Evolutionary conservation across 2,888 invertebrate species (phyloP), one percentile per base, ranked within the genome.

Genomic region (Lasioglossum morio): DNA sequence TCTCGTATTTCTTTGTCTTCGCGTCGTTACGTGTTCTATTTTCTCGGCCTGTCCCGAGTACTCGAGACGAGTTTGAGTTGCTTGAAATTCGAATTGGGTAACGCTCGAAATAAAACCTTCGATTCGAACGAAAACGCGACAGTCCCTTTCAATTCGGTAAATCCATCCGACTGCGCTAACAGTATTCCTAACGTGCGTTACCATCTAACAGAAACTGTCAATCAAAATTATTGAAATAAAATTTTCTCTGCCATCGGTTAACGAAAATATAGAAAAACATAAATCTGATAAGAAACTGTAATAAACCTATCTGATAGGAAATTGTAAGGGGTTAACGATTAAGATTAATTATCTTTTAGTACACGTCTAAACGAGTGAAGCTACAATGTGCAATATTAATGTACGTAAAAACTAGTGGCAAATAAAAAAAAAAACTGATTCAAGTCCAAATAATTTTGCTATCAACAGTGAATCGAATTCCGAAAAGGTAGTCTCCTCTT

Each of bases 1-100:
- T 81, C 80, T 88, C 85, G 79, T 79, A 70, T 86, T 87, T 89
- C 88, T 89, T 88, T 89, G 91, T 91, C 88, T 86, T 69, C 74
- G 30, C 76, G 66, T n/a, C 75, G 76, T 79, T 81, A 60, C 81
- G 27, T 70, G 34, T 60, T 78, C 57, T 75, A 60, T 79, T 27
- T 76, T 63, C 66, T 73, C 30, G 12, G 12, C 34, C 34, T 53
- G 48, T 30, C 53, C 57, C 73, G 34, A 72, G 34, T 34, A 53
- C 34, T 53, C 48, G 73, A n/a, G 46, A 48, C 48, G 34, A 63
- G 46, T 46, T 30, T 46, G 30, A 48, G 30, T 48, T 30, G 8
- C 46, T 46, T 19, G 30, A 48, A 48, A 48, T 23, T 72, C 19
- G 72, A 73, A 53, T 34, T 69, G 37, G 37, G 23, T 23, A 37